Evolutionary conservation across 1,140 invertebrate genomes (phyloP).

Genomic region (Drosophila ironensis): DNA sequence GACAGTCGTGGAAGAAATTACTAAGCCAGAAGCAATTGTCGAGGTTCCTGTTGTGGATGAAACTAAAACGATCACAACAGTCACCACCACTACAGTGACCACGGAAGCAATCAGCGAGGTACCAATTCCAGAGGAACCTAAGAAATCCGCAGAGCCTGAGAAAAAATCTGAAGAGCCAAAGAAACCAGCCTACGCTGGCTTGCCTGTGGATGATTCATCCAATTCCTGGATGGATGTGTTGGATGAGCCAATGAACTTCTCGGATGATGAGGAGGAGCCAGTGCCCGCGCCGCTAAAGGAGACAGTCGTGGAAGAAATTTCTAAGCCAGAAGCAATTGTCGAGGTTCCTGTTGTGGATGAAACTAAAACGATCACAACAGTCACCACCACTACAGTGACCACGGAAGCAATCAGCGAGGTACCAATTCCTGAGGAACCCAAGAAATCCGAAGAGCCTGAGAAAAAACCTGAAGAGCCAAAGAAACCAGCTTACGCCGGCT

Average conservation of each 20-base stretch:
- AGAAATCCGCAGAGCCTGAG: background rate
- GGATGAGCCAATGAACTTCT: conserved; percentile 57
- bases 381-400: background rate
- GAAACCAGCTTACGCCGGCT: conserved; percentile 66
- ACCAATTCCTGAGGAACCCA: background rate
- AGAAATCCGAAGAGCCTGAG: background rate
- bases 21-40: background rate
- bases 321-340: background rate
- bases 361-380: background rate
- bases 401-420: background rate
- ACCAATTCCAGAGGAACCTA: background rate
- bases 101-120: background rate
- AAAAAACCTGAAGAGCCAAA: conserved; percentile 52
- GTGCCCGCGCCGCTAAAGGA: background rate
- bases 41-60: conserved; percentile 6
- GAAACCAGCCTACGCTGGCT: conserved; percentile 79
- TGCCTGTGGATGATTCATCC: conserved; percentile 82
- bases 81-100: conserved; percentile 5
- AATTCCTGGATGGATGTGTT: conserved; percentile 83
- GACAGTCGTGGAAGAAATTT: background rate
- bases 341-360: background rate
- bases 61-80: conserved; percentile 2
- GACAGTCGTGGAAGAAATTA: background rate
- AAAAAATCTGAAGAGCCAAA: conserved; percentile 21
- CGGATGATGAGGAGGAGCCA: conserved; percentile 74